phyloP scores from a whole-genome alignment of 2,113 vertebrate genomes.

The Stegostoma tigrinum region DNA sequence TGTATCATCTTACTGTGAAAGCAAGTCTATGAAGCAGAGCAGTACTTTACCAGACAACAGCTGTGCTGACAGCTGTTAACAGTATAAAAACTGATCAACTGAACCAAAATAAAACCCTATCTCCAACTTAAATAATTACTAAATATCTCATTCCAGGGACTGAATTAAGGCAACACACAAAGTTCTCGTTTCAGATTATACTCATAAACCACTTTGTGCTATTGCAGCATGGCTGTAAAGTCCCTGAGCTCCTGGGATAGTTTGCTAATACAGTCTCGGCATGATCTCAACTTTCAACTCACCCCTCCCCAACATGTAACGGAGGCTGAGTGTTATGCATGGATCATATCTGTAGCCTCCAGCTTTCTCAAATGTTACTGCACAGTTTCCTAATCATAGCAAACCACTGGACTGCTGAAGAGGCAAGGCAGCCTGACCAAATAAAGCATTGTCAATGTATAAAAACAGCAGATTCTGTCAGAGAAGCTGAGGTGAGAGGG shows the following conservation, averaged over 20 bases:
- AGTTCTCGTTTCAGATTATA: neutral
- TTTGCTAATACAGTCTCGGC: neutral
- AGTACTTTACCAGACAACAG: neutral
- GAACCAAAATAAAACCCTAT: neutral
- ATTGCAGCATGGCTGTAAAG: neutral
- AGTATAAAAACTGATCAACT: neutral
- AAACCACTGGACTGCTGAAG: neutral
- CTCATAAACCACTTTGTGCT: neutral
- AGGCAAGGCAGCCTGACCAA: neutral
- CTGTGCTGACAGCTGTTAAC: conserved; percentile 16
- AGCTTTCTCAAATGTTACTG: neutral
- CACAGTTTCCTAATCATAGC: neutral
- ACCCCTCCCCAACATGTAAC: neutral
- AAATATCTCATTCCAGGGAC: neutral
- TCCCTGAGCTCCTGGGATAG: neutral
- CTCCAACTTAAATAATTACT: neutral
- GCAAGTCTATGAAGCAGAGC: neutral
- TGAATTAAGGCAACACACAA: neutral
- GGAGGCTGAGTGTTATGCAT: neutral
- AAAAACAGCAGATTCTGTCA: neutral
- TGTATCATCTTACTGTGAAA: neutral
- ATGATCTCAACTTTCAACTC: neutral
- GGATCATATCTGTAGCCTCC: neutral
- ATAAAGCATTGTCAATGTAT: neutral
- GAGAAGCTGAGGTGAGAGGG: neutral